These are phyloP conservation scores for Dipodomys spectabilis DNA, from an alignment of 2,113 vertebrate genomes.

Conservation along the genomic window DNA sequence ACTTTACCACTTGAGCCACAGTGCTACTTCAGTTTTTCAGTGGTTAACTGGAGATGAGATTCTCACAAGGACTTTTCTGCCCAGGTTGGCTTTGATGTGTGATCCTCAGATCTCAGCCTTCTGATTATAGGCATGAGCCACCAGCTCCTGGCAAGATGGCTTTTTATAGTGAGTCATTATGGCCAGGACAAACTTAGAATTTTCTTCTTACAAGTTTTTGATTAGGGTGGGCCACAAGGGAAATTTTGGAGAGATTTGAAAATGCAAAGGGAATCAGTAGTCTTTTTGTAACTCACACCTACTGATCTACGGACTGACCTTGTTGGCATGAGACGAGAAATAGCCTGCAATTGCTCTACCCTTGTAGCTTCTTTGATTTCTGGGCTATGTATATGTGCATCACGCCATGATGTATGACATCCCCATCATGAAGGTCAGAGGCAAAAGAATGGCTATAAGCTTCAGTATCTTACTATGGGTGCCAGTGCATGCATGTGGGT, in stretches of 20 bases:
- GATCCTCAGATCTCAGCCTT: no score
- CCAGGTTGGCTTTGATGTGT: no score
- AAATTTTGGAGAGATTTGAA: not conserved
- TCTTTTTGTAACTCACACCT: not conserved
- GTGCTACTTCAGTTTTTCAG: no score
- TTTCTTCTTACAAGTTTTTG: constrained; percentile 13
- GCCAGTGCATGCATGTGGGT: not conserved
- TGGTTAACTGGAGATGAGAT: no score
- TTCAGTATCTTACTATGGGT: not conserved
- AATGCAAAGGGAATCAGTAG: not conserved
- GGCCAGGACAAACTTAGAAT: constrained; percentile 9
- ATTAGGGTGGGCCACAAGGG: not conserved
- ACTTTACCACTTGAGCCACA: no score
- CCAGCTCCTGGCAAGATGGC: not conserved
- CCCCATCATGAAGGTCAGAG: not conserved
- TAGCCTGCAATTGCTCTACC: no score
- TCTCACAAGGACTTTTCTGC: no score
- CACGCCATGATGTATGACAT: not conserved
- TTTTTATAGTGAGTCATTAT: not conserved
- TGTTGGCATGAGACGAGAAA: not conserved
- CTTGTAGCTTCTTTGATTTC: not conserved
- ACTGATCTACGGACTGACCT: not conserved
- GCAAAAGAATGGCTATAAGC: not conserved
- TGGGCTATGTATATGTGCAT: not conserved
- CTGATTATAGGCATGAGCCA: no score